Percentiles rank a stretch among this genome's conserved stretches.
Evolutionary conservation across 2,888 invertebrate genomes (phyloP).

Genomic region (Chloromyia formosa): DNA sequence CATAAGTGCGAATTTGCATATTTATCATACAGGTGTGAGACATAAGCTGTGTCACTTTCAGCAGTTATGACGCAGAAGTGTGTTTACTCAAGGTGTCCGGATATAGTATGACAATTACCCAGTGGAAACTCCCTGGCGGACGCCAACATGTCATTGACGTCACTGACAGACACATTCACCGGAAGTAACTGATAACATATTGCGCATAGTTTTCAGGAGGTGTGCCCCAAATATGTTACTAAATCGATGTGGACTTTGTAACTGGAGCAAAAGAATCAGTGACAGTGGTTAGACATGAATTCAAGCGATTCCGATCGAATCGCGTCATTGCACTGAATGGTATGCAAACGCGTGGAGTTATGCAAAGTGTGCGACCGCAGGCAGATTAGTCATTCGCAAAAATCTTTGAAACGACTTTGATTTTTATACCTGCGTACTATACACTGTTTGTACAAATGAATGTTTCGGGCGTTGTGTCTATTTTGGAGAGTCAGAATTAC

Average conservation of each 20-base stretch:
- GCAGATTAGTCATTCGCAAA: constrained; percentile 24
- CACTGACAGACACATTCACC: not conserved
- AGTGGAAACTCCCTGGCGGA: constrained; percentile 17
- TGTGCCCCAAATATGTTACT: no score
- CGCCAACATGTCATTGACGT: constrained; percentile 5
- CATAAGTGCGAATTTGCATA: no score
- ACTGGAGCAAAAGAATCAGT: not conserved
- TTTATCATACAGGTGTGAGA: no score
- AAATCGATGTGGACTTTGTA: no score
- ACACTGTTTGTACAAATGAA: no score
- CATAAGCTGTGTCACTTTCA: no score
- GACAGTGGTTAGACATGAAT: not conserved
- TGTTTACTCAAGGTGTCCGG: constrained; percentile 9
- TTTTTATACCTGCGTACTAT: no score
- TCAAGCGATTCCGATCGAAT: not conserved
- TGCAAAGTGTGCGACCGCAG: constrained; percentile 32
- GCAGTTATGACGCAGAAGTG: constrained; percentile 19
- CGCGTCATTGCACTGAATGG: constrained; percentile 38
- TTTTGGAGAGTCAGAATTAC: no score
- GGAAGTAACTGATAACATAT: constrained; percentile 3
- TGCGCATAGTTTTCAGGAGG: not conserved
- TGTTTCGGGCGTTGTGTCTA: no score
- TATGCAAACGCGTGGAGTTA: constrained; percentile 31
- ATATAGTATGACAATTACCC: constrained; percentile 11
- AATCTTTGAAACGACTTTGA: no score